phyloP scores from a whole-genome alignment of 2,797 vertebrate species.

The Sebastes elongatus region DNA sequence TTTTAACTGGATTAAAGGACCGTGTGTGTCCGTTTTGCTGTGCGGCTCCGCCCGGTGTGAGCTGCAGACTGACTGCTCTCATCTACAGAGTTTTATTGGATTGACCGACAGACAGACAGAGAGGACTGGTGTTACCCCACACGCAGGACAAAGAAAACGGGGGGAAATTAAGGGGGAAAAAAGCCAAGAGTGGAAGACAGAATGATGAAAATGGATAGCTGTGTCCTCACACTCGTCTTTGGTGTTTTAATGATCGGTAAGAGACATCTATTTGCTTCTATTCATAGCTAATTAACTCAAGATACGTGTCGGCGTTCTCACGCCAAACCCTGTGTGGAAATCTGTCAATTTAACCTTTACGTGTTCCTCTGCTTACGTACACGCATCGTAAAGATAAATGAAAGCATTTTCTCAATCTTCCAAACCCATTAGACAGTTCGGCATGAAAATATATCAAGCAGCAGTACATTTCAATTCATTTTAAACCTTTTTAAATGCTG shows the following conservation, averaged over 20 bases:
- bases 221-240: slow-evolving; percentile 23
- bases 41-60: slow-evolving; percentile 56
- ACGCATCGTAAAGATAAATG: rapidly evolving
- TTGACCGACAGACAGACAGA: slow-evolving; percentile 29
- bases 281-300: slow-evolving; percentile 54
- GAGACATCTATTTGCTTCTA: slow-evolving; percentile 31
- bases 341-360: not conserved
- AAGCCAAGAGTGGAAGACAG: not conserved
- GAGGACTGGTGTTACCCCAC: slow-evolving; percentile 35
- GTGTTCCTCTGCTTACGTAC: rapidly evolving
- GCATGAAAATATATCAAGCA: rapidly evolving
- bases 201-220: slow-evolving; percentile 29
- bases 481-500: not conserved
- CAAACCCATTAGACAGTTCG: not conserved
- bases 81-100: slow-evolving; percentile 52
- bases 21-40: slow-evolving; percentile 5
- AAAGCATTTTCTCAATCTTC: rapidly evolving
- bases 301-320: not conserved
- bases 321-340: not conserved
- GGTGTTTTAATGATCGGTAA: slow-evolving; percentile 63
- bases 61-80: slow-evolving; percentile 17
- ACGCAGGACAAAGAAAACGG: slow-evolving; percentile 56
- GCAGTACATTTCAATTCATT: rapidly evolving
- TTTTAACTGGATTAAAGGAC: not conserved
- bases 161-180: not conserved